Conservation (phyloP, 2,797 vertebrate genomes). For the Selene dorsalis region DNA sequence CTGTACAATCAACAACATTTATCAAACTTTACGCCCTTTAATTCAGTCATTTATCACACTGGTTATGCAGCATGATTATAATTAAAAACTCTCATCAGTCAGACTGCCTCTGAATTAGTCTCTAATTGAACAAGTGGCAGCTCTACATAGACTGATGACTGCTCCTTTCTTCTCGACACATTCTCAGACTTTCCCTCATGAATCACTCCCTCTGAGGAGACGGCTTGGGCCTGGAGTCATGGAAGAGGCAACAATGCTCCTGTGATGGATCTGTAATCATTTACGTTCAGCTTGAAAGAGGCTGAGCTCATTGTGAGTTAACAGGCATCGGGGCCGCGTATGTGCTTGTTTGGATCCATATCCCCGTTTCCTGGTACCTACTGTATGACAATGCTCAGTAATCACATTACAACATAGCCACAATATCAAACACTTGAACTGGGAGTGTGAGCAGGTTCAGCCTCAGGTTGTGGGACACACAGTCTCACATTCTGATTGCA, state of each 20-base stretch:
- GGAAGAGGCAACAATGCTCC: constrained; percentile 15
- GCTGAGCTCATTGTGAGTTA: constrained; percentile 5
- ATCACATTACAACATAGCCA: constrained; percentile 9
- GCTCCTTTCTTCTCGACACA: constrained; percentile 34
- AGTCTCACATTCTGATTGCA: constrained; percentile 22
- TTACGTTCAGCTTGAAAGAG: constrained; percentile 19
- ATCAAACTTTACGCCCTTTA: constrained; percentile 69
- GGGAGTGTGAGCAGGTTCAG: constrained; percentile 13
- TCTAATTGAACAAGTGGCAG: constrained; percentile 64
- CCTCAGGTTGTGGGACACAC: constrained; percentile 1
- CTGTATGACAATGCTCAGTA: constrained; percentile 13
- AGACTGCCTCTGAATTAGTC: constrained; percentile 55
- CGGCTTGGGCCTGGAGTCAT: neutral
- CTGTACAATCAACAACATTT: constrained; percentile 72
- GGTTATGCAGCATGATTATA: constrained; percentile 57
- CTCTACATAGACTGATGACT: constrained; percentile 48
- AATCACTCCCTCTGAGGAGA: constrained; percentile 10
- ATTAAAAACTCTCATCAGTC: constrained; percentile 71
- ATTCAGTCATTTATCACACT: constrained; percentile 71
- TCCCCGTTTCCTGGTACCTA: constrained; percentile 24
- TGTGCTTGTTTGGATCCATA: constrained; percentile 30
- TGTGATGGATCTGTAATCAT: constrained; percentile 22
- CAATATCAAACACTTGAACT: neutral
- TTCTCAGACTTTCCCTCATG: constrained; percentile 12
- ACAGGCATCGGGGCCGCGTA: neutral